These are phyloP conservation scores for Irena cyanogastra DNA, from an alignment of 2,113 vertebrate species.

Conservation along the genomic window DNA sequence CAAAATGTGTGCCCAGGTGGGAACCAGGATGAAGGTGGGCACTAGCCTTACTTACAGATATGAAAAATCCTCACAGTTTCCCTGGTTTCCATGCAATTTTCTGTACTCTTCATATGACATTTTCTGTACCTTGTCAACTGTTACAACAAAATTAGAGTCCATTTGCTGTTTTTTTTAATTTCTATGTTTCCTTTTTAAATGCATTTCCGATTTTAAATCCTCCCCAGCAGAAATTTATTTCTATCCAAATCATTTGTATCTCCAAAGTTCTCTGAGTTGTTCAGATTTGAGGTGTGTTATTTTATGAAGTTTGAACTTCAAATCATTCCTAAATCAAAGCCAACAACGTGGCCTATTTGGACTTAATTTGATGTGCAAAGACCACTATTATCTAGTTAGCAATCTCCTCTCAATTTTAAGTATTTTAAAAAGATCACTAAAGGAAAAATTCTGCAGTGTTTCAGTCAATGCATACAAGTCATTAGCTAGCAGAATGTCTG, in stretches of 20 bases:
- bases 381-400: not conserved
- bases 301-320: not conserved
- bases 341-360: not conserved
- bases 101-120: not conserved
- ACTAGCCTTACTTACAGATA: not conserved
- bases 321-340: not conserved
- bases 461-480: not conserved
- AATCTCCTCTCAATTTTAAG: not conserved
- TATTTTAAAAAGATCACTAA: not conserved
- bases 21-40: not conserved
- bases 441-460: not conserved
- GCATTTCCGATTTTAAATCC: not conserved
- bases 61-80: not conserved
- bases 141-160: not conserved
- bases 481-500: not conserved
- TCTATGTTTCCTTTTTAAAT: not conserved
- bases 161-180: not conserved
- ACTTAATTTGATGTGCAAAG: not conserved
- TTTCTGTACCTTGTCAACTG: not conserved
- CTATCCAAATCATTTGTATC: not conserved
- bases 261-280: not conserved
- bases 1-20: rapidly evolving
- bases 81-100: not conserved
- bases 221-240: not conserved
- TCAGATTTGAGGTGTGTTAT: not conserved